phyloP scores from a whole-genome alignment of 2,113 vertebrate species.

The Rostratula benghalensis region DNA sequence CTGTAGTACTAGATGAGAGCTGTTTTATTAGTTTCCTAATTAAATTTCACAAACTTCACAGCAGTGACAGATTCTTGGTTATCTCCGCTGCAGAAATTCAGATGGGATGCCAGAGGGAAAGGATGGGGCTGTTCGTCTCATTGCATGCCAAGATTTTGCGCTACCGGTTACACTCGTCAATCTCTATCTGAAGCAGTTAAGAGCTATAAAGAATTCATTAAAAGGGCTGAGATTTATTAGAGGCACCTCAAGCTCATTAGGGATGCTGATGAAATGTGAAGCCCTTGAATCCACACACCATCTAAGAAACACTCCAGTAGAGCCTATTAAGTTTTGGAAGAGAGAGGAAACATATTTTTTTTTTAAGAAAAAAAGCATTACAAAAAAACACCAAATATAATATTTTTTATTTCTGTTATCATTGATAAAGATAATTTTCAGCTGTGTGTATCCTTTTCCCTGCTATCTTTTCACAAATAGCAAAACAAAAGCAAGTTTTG shows the following conservation, averaged over 20 bases:
- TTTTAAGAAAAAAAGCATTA: neutral
- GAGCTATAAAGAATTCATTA: constrained; percentile 77
- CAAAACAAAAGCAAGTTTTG: neutral
- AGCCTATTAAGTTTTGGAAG: neutral
- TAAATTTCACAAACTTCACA: constrained; percentile 50
- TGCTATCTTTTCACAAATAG: neutral
- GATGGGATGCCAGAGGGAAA: constrained; percentile 65
- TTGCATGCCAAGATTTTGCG: constrained; percentile 72
- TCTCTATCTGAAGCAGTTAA: constrained; percentile 72
- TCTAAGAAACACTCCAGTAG: neutral
- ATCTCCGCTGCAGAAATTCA: constrained; percentile 41
- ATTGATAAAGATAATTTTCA: neutral
- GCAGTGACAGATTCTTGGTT: constrained; percentile 47
- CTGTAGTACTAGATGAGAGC: neutral
- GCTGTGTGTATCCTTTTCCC: neutral
- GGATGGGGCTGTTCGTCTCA: constrained; percentile 67
- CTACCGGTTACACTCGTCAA: constrained; percentile 75
- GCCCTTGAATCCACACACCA: constrained; percentile 10
- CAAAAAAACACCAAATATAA: neutral
- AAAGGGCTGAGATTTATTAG: constrained; percentile 70
- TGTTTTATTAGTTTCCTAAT: constrained; percentile 58
- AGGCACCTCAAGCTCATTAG: constrained; percentile 48
- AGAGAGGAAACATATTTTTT: accelerated
- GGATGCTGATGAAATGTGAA: constrained; percentile 45
- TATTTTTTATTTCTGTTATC: neutral